These are phyloP conservation scores for Elymnias hypermnestra DNA, from an alignment of 1,140 invertebrate species.

Conservation along the genomic window DNA sequence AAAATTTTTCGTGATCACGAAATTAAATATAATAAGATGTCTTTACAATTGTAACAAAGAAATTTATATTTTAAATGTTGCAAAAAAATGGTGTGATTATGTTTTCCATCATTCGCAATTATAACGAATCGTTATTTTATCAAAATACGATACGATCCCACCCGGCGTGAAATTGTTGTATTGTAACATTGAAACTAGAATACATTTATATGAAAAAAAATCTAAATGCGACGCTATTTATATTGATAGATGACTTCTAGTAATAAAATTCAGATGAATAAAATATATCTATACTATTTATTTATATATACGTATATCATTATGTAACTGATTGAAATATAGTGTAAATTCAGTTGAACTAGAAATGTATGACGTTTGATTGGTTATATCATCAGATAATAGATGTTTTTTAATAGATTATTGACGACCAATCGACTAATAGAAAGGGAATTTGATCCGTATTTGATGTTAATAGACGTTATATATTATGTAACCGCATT, in stretches of 20 bases:
- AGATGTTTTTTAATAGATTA: constrained; percentile 43
- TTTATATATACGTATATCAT: constrained; percentile 42
- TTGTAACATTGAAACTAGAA: constrained; percentile 27
- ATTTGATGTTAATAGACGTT: constrained; percentile 30
- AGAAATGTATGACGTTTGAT: constrained; percentile 60
- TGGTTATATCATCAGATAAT: constrained; percentile 24
- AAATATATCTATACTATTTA: constrained; percentile 60
- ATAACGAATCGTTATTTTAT: constrained; percentile 22
- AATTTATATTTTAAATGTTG: no score
- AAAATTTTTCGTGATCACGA: not conserved
- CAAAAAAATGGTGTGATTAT: no score
- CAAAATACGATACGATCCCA: constrained; percentile 47
- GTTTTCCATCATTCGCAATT: not conserved
- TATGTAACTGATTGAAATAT: constrained; percentile 52
- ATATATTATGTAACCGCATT: constrained; percentile 53
- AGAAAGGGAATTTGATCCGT: constrained; percentile 41
- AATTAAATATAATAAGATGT: constrained; percentile 4
- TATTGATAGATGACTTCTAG: constrained; percentile 61
- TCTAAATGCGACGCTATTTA: constrained; percentile 71
- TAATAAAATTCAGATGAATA: constrained; percentile 67
- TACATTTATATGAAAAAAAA: constrained; percentile 33
- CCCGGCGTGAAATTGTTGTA: constrained; percentile 58
- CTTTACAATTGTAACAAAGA: not conserved
- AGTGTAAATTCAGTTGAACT: constrained; percentile 56
- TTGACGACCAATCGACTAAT: constrained; percentile 64